Percentiles rank a stretch among this genome's conserved stretches.
Evolutionary conservation across 37 sponge, comb jelly and placozoan genomes (phyloP).

Genomic region (Ephydatia muelleri): DNA sequence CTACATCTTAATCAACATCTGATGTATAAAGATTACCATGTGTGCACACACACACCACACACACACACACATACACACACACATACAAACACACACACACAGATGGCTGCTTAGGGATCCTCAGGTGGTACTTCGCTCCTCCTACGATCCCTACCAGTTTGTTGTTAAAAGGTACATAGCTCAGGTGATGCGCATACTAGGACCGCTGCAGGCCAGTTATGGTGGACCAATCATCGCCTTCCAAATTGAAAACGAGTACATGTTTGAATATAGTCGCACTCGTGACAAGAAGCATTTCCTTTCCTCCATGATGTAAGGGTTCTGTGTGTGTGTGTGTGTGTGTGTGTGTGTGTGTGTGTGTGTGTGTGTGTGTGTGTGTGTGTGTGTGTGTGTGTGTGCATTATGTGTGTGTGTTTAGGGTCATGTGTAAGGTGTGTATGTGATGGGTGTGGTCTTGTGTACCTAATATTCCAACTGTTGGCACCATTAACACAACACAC

Average conservation of each 20-base stretch:
- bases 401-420: too few relatives aligned
- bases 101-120: slow-evolving; percentile 88
- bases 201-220: slow-evolving; percentile 64
- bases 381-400: too few relatives aligned
- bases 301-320: too few relatives aligned
- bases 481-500: background rate
- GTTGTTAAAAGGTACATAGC: slow-evolving; percentile 76
- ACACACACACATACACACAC: too few relatives aligned
- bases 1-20: too few relatives aligned
- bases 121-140: slow-evolving; percentile 74
- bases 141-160: slow-evolving; percentile 56
- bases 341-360: too few relatives aligned
- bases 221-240: slow-evolving; percentile 93
- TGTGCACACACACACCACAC: background rate
- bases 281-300: slow-evolving; percentile 26
- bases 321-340: too few relatives aligned
- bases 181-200: slow-evolving; percentile 57
- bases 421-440: too few relatives aligned
- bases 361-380: background rate
- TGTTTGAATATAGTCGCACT: background rate
- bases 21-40: background rate
- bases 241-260: slow-evolving; percentile 87
- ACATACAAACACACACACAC: background rate
- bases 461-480: too few relatives aligned
- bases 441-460: too few relatives aligned